Conservation (phyloP, 2,888 invertebrate genomes). For the Troides helena region DNA sequence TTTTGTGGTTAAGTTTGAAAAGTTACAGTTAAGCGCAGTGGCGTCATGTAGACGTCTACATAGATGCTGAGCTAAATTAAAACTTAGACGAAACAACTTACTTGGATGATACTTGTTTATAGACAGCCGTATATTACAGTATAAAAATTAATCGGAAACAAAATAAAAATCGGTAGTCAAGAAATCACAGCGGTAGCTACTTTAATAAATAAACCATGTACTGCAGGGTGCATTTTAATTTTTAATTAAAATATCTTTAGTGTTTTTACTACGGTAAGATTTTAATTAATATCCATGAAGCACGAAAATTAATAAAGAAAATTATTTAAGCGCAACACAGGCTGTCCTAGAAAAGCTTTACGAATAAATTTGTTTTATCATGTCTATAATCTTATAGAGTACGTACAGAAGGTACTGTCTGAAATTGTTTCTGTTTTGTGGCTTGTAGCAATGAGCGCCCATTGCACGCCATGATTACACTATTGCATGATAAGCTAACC, state of each 20-base stretch:
- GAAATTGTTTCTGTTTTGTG: slow-evolving; percentile 21
- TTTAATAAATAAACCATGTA: background rate
- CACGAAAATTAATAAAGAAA: slow-evolving; percentile 21
- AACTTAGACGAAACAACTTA: slow-evolving; percentile 46
- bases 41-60: slow-evolving; percentile 64
- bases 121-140: background rate
- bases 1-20: slow-evolving; percentile 28
- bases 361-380: slow-evolving; percentile 27
- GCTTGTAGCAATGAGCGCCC: slow-evolving; percentile 37
- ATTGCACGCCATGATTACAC: slow-evolving; percentile 62
- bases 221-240: background rate
- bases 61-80: slow-evolving; percentile 53
- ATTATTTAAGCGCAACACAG: background rate
- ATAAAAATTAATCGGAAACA: background rate
- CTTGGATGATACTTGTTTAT: slow-evolving; percentile 30
- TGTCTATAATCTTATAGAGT: slow-evolving; percentile 18
- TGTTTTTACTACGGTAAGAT: background rate
- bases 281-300: slow-evolving; percentile 17
- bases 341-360: slow-evolving; percentile 1
- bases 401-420: slow-evolving; percentile 5
- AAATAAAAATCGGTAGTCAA: background rate
- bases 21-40: slow-evolving; percentile 31
- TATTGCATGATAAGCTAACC: slow-evolving; percentile 56
- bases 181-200: too few relatives aligned
- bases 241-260: background rate